Conservation (phyloP, 2,888 invertebrate genomes). For the Ernsta delagoae region DNA sequence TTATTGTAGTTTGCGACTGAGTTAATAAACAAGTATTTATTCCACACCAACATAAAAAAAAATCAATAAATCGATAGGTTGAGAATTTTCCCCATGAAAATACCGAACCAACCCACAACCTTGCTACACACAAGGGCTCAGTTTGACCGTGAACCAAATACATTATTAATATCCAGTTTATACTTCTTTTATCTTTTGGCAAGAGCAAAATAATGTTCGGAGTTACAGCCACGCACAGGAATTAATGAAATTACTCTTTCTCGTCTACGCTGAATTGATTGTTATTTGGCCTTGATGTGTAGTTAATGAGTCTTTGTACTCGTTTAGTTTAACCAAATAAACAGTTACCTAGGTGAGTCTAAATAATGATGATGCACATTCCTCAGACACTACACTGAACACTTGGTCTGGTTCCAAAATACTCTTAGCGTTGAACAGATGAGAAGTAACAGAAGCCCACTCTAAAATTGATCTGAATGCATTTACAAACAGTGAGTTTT, state of each 20-base stretch:
- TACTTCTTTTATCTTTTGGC: slow-evolving; percentile 2
- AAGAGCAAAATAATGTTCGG: not conserved
- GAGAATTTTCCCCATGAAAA: slow-evolving; percentile 20
- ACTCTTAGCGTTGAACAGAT: slow-evolving; percentile 41
- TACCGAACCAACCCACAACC: slow-evolving; percentile 13
- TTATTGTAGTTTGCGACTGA: not conserved
- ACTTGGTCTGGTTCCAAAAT: slow-evolving; percentile 43
- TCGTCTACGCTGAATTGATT: not conserved
- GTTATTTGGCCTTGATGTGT: not conserved
- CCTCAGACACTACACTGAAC: slow-evolving; percentile 20
- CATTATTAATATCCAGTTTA: slow-evolving; percentile 22
- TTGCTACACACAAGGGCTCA: slow-evolving; percentile 18
- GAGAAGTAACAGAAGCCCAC: slow-evolving; percentile 33
- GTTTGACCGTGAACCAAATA: slow-evolving; percentile 32
- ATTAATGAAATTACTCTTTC: slow-evolving; percentile 3
- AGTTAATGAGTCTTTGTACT: slow-evolving; percentile 7
- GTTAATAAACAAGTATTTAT: not conserved
- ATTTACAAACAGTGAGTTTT: not conserved
- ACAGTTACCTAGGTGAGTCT: slow-evolving; percentile 2
- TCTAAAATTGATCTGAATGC: slow-evolving; percentile 21
- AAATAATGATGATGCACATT: slow-evolving; percentile 23
- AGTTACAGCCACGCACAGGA: not conserved
- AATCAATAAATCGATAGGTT: not conserved
- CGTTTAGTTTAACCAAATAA: not conserved
- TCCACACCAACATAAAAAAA: not conserved